Conservation (phyloP, 2,888 invertebrate genomes). For the Bugula neritina region DNA sequence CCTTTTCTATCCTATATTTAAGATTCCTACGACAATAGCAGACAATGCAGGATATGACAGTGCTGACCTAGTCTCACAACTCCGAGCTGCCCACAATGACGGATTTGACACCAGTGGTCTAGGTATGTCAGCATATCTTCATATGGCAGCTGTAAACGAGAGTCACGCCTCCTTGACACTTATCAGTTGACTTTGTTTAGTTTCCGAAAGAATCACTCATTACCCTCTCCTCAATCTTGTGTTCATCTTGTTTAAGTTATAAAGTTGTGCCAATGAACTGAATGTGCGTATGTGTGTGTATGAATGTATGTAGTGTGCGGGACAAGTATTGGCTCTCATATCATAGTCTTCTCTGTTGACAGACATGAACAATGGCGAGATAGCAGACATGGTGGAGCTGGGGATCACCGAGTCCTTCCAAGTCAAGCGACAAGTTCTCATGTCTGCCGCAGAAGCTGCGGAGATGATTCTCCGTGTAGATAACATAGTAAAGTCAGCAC, state of each 20-base stretch:
- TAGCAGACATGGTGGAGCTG: conserved; percentile 81
- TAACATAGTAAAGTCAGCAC: conserved; percentile 78
- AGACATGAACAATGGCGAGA: conserved; percentile 82
- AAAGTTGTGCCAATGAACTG: too few relatives aligned
- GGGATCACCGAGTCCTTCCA: conserved; percentile 95
- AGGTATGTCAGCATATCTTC: conserved; percentile 57
- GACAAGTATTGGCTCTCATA: too few relatives aligned
- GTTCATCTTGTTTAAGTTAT: too few relatives aligned
- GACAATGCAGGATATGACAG: conserved; percentile 99
- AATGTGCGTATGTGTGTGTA: too few relatives aligned
- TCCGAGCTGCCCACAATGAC: conserved; percentile 82
- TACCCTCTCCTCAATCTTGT: too few relatives aligned
- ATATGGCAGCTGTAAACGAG: neutral
- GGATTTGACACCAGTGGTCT: conserved; percentile 73
- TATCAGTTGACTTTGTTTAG: too few relatives aligned
- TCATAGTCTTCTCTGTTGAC: too few relatives aligned
- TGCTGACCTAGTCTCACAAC: conserved; percentile 82
- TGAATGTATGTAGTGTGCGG: too few relatives aligned
- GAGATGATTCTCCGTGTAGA: conserved; percentile 99
- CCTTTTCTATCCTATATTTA: too few relatives aligned
- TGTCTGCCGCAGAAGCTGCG: conserved; percentile 92
- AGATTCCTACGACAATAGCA: conserved; percentile 89
- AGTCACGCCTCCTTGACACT: too few relatives aligned
- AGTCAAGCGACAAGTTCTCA: conserved; percentile 89
- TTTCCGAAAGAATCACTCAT: too few relatives aligned